Conservation (phyloP, 2,113 vertebrate species). For the Taurulus bubalis region DNA sequence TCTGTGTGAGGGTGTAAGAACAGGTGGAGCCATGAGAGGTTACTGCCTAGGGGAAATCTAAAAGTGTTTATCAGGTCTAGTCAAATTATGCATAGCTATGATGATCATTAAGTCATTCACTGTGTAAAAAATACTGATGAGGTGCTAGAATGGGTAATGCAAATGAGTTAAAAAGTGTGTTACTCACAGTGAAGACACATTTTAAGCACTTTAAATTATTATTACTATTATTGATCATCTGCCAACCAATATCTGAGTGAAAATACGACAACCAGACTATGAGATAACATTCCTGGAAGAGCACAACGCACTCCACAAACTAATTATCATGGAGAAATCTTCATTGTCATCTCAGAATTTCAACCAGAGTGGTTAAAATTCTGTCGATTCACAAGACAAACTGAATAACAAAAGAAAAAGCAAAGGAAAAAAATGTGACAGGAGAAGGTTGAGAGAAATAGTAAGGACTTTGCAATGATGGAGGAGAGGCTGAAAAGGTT, state of each 20-base stretch:
- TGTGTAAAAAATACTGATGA: constrained; percentile 69
- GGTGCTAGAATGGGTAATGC: constrained; percentile 73
- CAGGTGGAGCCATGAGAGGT: constrained; percentile 72
- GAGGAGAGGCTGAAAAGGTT: constrained; percentile 79
- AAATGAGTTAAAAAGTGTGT: constrained; percentile 69
- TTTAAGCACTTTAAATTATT: constrained; percentile 46
- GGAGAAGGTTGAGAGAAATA: constrained; percentile 82
- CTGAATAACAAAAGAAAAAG: constrained; percentile 79
- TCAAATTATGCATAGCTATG: constrained; percentile 22
- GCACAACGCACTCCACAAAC: constrained; percentile 70
- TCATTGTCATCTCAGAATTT: constrained; percentile 84
- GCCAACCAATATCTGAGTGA: constrained; percentile 69
- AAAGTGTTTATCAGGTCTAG: constrained; percentile 12
- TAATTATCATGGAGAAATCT: constrained; percentile 73
- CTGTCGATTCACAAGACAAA: constrained; percentile 83
- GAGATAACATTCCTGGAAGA: constrained; percentile 71
- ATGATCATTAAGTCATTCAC: constrained; percentile 39
- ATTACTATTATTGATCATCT: constrained; percentile 63
- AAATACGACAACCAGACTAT: constrained; percentile 70
- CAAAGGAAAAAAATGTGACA: constrained; percentile 82
- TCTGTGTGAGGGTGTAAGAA: constrained; percentile 83
- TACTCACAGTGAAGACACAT: constrained; percentile 64
- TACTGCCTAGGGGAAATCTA: constrained; percentile 49
- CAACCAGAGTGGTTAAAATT: constrained; percentile 84
- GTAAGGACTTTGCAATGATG: constrained; percentile 82